Conservation (phyloP, 2,113 vertebrate genomes). For the Menidia beryllina region DNA sequence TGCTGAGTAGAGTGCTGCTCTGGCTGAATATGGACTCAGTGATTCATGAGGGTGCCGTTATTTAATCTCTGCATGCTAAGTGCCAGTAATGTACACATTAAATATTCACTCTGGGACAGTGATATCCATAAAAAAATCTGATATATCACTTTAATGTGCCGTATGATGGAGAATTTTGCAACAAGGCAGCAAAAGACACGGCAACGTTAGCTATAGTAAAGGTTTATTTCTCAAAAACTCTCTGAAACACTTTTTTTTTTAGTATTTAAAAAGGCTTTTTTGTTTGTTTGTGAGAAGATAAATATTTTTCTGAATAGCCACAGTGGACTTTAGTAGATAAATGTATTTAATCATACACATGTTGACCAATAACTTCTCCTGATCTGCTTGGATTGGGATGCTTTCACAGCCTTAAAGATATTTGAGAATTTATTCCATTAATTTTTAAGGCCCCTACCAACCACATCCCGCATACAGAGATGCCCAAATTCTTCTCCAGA, state of each 20-base stretch:
- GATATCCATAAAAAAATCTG: not conserved
- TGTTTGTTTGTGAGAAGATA: not conserved
- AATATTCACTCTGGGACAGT: conserved; percentile 15
- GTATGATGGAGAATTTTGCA: not conserved
- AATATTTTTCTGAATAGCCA: not conserved
- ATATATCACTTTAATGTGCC: not conserved
- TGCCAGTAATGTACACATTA: conserved; percentile 9
- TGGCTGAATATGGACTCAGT: not conserved
- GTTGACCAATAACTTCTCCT: no score
- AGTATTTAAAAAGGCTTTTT: not conserved
- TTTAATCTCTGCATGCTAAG: not conserved
- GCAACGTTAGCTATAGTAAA: not conserved
- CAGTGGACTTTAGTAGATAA: no score
- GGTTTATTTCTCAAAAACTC: not conserved
- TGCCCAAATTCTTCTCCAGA: not conserved
- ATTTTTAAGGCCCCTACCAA: not conserved
- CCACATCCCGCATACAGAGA: not conserved
- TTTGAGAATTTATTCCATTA: no score
- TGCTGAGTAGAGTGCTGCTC: not conserved
- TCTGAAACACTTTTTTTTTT: not conserved
- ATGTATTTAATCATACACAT: no score
- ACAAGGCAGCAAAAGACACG: not conserved
- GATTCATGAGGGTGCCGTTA: conserved; percentile 12
- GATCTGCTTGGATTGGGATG: no score
- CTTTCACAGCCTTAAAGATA: no score